A percentile compares a stretch with the other conserved stretches of the same genome.
These are phyloP conservation scores for Glaucidium brasilianum DNA, from an alignment of 2,113 vertebrate species.

Conservation along the genomic window DNA sequence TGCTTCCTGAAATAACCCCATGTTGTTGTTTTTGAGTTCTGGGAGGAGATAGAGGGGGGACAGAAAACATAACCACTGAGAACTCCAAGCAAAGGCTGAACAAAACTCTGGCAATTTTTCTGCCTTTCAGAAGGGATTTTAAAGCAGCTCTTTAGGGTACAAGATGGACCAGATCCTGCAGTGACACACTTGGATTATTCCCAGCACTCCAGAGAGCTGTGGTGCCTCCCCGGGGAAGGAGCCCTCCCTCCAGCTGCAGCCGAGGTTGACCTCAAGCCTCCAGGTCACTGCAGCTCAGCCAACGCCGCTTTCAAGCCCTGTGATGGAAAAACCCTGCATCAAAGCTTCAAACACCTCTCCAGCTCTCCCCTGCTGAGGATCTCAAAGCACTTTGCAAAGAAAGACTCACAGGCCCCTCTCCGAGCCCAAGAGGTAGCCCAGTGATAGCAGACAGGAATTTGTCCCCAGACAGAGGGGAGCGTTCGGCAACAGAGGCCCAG, in stretches of 20 bases:
- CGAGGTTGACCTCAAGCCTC: not conserved
- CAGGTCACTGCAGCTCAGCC: not conserved
- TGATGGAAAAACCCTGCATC: not conserved
- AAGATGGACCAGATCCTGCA: not conserved
- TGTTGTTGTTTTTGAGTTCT: not conserved
- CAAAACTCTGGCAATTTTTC: not conserved
- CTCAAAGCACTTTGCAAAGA: conserved; percentile 20
- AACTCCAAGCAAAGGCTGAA: not conserved
- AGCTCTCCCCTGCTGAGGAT: not conserved
- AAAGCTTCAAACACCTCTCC: not conserved
- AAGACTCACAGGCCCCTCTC: not conserved
- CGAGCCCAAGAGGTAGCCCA: not conserved
- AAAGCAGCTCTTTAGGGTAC: not conserved
- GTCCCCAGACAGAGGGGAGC: not conserved
- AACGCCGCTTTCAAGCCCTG: not conserved
- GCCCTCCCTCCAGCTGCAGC: conserved; percentile 13
- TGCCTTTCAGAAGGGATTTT: not conserved
- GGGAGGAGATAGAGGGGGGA: not conserved
- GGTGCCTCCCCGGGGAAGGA: not conserved
- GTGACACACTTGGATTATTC: not conserved
- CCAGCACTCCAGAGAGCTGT: not conserved
- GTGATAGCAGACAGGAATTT: not conserved
- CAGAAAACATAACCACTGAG: not conserved
- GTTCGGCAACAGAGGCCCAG: not conserved
- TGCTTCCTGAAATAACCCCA: not conserved